Base-by-base conservation (phyloP, 1,140 invertebrate species). In the Coboldia fuscipes region DNA sequence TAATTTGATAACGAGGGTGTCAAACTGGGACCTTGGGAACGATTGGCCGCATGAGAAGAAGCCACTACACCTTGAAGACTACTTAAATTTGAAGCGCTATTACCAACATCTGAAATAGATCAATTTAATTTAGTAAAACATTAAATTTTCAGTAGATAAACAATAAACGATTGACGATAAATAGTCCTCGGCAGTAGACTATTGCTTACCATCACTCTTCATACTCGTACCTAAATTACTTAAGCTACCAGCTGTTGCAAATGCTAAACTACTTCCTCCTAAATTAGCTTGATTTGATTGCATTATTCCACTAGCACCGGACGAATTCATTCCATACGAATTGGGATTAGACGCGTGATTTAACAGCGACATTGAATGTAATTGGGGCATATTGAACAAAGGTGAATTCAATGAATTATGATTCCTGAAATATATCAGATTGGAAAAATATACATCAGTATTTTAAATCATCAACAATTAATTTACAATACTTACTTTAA, bases 1-100 rank as follows among this genome's bases (percentile, higher is more conserved):
- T 92, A 84, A 61, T 92, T 86, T 39, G 81, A 76, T 42, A 93
- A 64, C 39, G 80, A 85, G 23, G 86, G 81, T 45, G 83, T 86
- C 44, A 93, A 62, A 50, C 75, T 72, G 27, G 76, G 77, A 37
- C 51, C 51, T 15, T 51, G 48, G 16, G 46, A 30, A 34, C 51
- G 49, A 3, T 42, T 43, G 10, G 26, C n/a, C 26, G 46, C 43
- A 40, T 54, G 51, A 16, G 47, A 45, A 10, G 50, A 50, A 27
- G 45, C 15, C 16, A 55, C 50, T 34, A 52, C 55, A 41, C 52
- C 51, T 39, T 54, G 52, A 19, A 55, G 40, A 17, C 47, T 45
- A 39, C 51, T 55, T n/a, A 55, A 38, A 2, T 45, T 45, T 14
- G 44, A 43, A 12, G 50, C 30, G 15, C 30, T 45, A 22, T 45